These are phyloP conservation scores for Panzeria rudis DNA, from an alignment of 2,888 invertebrate species.

Conservation along the genomic window DNA sequence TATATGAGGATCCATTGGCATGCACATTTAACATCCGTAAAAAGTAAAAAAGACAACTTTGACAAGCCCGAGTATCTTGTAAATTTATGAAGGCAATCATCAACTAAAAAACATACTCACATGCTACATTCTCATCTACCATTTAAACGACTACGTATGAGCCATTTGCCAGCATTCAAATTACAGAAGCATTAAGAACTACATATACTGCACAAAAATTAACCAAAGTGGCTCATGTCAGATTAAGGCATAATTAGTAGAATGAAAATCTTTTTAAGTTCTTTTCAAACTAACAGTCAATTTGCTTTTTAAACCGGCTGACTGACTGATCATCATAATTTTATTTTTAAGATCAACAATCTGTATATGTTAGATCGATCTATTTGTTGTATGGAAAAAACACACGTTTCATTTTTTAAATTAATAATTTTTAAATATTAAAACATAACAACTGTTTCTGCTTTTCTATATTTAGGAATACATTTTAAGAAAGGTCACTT, in stretches of 20 bases:
- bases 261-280: conserved; percentile 72
- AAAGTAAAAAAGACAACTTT: conserved; percentile 64
- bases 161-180: conserved; percentile 46
- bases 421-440: conserved; percentile 58
- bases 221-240: conserved; percentile 76
- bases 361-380: background rate
- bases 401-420: conserved; percentile 49
- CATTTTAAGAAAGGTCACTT: conserved; percentile 74
- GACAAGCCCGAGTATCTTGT: conserved; percentile 69
- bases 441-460: conserved; percentile 63
- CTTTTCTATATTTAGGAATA: background rate
- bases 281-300: conserved; percentile 68
- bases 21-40: conserved; percentile 58
- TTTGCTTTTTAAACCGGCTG: conserved; percentile 56
- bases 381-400: conserved; percentile 19
- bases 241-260: conserved; percentile 75
- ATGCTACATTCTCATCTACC: conserved; percentile 35
- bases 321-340: conserved; percentile 29
- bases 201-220: conserved; percentile 38
- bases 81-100: conserved; percentile 74
- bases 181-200: conserved; percentile 32
- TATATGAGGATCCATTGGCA: conserved; percentile 32
- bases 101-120: conserved; percentile 47
- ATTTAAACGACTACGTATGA: conserved; percentile 26
- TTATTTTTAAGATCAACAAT: conserved; percentile 31